phyloP scores from a whole-genome alignment of 2,797 vertebrate species.

The Buceros bicornis region DNA sequence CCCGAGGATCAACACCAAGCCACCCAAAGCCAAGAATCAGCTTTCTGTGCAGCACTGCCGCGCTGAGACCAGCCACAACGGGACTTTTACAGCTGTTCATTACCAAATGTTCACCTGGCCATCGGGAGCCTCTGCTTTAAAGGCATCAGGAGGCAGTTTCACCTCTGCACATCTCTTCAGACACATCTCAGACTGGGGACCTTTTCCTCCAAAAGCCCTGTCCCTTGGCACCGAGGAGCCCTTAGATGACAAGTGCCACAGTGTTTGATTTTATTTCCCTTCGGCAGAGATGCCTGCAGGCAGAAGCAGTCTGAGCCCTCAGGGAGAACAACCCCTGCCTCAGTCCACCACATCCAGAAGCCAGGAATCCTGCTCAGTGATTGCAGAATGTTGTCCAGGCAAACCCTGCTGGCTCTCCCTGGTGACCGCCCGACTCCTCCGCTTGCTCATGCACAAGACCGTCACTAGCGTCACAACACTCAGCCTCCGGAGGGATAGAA shows the following conservation, averaged over 20 bases:
- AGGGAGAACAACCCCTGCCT: no score
- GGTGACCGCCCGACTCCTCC: background rate
- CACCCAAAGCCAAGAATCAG: background rate
- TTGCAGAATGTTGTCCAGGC: background rate
- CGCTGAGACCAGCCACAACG: background rate
- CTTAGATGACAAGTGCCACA: background rate
- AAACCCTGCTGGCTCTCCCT: background rate
- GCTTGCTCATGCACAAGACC: background rate
- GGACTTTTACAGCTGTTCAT: background rate
- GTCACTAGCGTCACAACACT: background rate
- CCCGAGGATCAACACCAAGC: background rate
- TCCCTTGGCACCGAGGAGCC: background rate
- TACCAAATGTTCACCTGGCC: background rate
- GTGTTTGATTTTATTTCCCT: no score
- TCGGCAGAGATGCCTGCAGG: no score
- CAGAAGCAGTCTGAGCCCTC: no score
- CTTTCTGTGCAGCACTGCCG: fast-evolving
- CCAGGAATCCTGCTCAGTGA: background rate
- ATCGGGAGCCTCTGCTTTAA: background rate
- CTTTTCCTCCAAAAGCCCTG: background rate
- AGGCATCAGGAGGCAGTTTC: background rate
- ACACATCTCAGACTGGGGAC: background rate
- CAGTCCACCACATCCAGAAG: background rate
- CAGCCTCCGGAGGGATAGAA: background rate
- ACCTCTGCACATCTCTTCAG: background rate